These are phyloP conservation scores for Nesoenas mayeri DNA, from an alignment of 2,113 vertebrate species.

Conservation along the genomic window DNA sequence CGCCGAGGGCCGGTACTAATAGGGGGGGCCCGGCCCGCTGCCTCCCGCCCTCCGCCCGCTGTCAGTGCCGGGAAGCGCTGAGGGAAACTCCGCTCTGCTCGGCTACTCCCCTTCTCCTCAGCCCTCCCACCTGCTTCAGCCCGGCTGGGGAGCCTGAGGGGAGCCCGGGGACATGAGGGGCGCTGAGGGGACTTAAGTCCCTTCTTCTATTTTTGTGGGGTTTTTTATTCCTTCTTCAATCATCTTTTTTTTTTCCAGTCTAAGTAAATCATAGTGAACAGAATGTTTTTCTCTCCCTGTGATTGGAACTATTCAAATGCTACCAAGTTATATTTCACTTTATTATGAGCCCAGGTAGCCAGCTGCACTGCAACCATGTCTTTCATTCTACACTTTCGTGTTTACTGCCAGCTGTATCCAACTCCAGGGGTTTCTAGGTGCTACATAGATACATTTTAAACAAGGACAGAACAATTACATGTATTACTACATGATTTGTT, in stretches of 20 bases:
- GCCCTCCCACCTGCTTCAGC: neutral
- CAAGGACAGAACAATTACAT: neutral
- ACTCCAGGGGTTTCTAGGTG: neutral
- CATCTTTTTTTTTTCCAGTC: neutral
- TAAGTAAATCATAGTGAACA: neutral
- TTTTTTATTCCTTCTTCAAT: neutral
- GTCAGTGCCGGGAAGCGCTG: neutral
- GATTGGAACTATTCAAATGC: neutral
- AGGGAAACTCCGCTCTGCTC: neutral
- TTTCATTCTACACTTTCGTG: neutral
- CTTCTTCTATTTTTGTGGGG: rapidly evolving
- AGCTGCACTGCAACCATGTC: neutral
- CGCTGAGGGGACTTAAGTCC: too few relatives aligned
- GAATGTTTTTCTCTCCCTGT: neutral
- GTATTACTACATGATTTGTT: neutral
- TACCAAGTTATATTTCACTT: neutral
- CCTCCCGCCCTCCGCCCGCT: neutral
- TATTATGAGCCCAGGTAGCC: neutral
- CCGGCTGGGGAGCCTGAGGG: too few relatives aligned
- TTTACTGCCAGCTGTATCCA: neutral
- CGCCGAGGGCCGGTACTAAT: neutral
- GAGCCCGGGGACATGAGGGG: neutral
- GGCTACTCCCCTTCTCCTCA: neutral
- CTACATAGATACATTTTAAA: neutral
- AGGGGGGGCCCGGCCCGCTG: neutral